These are phyloP conservation scores for Bombus terrestris DNA, from an alignment of 1,140 invertebrate species.

Conservation along the genomic window DNA sequence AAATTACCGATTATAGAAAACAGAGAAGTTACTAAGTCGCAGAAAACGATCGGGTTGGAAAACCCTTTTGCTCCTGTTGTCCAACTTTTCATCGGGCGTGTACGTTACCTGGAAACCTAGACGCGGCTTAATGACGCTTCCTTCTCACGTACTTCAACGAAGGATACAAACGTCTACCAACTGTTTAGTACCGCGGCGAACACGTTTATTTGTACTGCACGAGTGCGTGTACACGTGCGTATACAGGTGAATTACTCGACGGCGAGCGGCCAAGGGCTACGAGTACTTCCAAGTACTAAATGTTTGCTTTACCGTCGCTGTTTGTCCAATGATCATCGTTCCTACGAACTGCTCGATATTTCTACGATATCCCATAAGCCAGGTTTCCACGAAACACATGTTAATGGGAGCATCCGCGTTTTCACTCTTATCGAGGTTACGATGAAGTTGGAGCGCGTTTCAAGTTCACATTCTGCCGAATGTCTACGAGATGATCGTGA, in stretches of 20 bases:
- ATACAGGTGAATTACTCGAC: slow-evolving; percentile 43
- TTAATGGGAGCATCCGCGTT: too few species aligned
- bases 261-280: slow-evolving; percentile 15
- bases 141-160: slow-evolving; percentile 39
- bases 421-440: too few species aligned
- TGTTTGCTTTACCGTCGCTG: slow-evolving; percentile 24
- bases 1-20: too few species aligned
- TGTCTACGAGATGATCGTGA: too few species aligned
- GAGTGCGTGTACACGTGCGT: slow-evolving; percentile 47
- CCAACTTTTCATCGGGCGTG: slow-evolving; percentile 27
- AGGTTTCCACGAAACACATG: not conserved
- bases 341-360: slow-evolving; percentile 42
- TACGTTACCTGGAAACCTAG: slow-evolving; percentile 48
- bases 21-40: not conserved
- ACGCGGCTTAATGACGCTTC: slow-evolving; percentile 30
- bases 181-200: slow-evolving; percentile 46
- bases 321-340: slow-evolving; percentile 29
- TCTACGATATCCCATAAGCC: not conserved
- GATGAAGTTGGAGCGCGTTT: too few species aligned
- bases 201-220: slow-evolving; percentile 54
- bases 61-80: not conserved
- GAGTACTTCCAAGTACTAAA: slow-evolving; percentile 10
- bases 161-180: slow-evolving; percentile 47
- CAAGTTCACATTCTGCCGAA: too few species aligned
- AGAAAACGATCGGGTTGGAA: not conserved